Evolutionary conservation across 2,888 invertebrate species (phyloP).

Genomic region (Phortica okadai): DNA sequence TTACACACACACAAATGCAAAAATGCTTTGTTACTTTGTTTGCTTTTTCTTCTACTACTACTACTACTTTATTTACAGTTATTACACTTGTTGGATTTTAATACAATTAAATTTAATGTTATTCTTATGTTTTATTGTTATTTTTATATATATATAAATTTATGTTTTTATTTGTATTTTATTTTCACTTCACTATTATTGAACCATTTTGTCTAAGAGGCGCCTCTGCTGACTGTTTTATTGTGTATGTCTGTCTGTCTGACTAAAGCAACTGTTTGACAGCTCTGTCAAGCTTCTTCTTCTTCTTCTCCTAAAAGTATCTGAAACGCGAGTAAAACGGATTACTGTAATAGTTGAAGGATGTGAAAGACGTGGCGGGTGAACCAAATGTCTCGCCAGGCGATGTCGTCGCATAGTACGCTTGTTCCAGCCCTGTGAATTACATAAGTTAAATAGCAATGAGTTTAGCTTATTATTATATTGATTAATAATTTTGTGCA

Average conservation of each 20-base stretch:
- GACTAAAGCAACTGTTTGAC: background rate
- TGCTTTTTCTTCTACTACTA: background rate
- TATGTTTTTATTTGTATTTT: background rate
- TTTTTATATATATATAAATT: background rate
- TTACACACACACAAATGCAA: no score
- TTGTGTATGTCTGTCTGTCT: slow-evolving; percentile 51
- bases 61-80: background rate
- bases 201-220: background rate
- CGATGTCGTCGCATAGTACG: slow-evolving; percentile 51
- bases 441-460: no score
- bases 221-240: slow-evolving; percentile 3
- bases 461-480: background rate
- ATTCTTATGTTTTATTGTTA: background rate
- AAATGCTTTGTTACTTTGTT: background rate
- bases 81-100: no score
- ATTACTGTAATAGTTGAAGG: slow-evolving; percentile 69
- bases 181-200: background rate
- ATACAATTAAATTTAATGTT: no score
- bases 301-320: slow-evolving; percentile 55
- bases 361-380: slow-evolving; percentile 66
- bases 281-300: no score
- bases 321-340: slow-evolving; percentile 65
- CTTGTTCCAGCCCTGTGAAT: slow-evolving; percentile 53
- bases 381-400: slow-evolving; percentile 63
- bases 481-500: background rate